Evolutionary conservation across 1,140 invertebrate species (phyloP).

Genomic region (Sitobion miscanthi): DNA sequence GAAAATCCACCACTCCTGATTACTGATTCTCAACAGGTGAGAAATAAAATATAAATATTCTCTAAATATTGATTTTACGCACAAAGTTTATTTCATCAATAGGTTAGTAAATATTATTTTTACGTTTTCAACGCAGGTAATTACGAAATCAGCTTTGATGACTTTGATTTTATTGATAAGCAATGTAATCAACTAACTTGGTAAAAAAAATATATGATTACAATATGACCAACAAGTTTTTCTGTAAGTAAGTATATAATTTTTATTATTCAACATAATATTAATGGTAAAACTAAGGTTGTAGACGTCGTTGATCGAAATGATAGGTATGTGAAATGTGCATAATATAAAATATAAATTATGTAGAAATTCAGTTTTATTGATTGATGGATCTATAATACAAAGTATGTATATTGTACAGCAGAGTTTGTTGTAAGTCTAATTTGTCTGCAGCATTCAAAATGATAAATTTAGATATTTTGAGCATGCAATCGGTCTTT

Average conservation of each 20-base stretch:
- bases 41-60: no score
- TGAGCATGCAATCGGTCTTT: conserved; percentile 53
- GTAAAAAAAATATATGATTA: no score
- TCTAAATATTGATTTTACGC: no score
- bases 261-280: not conserved
- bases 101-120: no score
- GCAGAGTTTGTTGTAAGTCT: conserved; percentile 18
- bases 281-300: not conserved
- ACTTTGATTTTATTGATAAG: no score
- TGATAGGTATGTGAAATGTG: not conserved
- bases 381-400: conserved; percentile 26
- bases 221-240: no score
- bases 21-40: no score
- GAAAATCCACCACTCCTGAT: no score
- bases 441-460: conserved; percentile 1
- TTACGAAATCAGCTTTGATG: no score
- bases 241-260: not conserved
- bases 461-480: conserved; percentile 33
- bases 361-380: conserved; percentile 32
- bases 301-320: not conserved
- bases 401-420: conserved; percentile 19
- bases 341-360: not conserved
- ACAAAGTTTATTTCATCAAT: no score
- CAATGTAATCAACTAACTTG: no score
- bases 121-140: no score